Percentiles rank a stretch among this genome's conserved stretches.
Conservation (phyloP, 2,113 vertebrate species). For the Puffinus mauretanicus region DNA sequence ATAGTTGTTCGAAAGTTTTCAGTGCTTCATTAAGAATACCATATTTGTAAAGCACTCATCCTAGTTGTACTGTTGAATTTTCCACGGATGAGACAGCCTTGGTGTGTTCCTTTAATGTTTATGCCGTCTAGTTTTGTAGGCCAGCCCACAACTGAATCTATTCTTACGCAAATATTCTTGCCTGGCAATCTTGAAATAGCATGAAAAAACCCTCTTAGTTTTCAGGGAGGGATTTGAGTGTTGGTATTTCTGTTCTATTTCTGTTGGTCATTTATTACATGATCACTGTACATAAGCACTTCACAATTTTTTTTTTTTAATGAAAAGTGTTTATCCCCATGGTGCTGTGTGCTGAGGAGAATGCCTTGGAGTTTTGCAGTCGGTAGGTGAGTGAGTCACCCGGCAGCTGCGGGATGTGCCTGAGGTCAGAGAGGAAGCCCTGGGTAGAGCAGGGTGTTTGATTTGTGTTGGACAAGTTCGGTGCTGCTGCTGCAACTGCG, state of each 20-base stretch:
- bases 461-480: background rate
- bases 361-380: background rate
- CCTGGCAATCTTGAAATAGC: background rate
- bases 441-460: accelerated
- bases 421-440: background rate
- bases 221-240: background rate
- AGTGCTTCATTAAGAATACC: background rate
- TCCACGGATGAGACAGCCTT: no score
- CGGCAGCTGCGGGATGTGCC: background rate
- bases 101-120: background rate
- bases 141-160: background rate
- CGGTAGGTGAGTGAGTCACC: background rate
- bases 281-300: background rate
- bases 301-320: background rate
- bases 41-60: background rate
- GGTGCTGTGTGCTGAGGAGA: background rate
- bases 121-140: background rate
- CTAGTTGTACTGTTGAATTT: background rate
- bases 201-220: background rate
- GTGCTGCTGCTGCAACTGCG: background rate
- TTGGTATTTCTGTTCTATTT: background rate
- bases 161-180: background rate
- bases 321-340: background rate
- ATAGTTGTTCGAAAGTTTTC: background rate
- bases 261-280: background rate